Evolutionary conservation across 2,797 vertebrate species (phyloP).

Genomic region (Sebastes hopkinsi): DNA sequence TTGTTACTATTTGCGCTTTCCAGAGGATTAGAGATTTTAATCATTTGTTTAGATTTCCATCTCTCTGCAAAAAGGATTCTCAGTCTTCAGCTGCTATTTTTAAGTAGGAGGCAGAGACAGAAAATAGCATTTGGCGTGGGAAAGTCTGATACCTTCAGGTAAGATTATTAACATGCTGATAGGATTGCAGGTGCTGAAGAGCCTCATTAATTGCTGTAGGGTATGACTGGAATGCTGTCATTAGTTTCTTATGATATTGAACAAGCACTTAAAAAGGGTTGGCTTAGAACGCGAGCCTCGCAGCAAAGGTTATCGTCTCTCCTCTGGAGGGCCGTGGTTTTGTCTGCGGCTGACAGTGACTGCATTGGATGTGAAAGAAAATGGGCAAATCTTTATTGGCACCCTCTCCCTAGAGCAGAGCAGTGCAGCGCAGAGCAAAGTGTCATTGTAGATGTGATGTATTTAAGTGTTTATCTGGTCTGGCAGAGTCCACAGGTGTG

Average conservation of each 20-base stretch:
- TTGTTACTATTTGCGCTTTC: conserved; percentile 14
- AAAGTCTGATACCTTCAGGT: conserved; percentile 51
- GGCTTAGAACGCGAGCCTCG: not conserved
- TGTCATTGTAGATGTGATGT: conserved; percentile 69
- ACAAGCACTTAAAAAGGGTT: conserved; percentile 30
- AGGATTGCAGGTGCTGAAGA: conserved; percentile 43
- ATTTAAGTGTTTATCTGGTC: conserved; percentile 69
- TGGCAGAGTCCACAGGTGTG: conserved; percentile 74
- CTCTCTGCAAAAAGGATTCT: conserved; percentile 5
- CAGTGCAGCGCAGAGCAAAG: conserved; percentile 3
- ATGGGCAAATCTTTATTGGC: conserved; percentile 68
- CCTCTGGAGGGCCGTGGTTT: conserved; percentile 17
- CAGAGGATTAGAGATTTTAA: conserved; percentile 49
- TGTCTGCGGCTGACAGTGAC: conserved; percentile 41
- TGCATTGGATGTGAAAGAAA: conserved; percentile 61
- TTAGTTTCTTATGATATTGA: conserved; percentile 35
- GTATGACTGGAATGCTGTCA: conserved; percentile 41
- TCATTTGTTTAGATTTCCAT: conserved; percentile 48
- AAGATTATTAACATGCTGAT: conserved; percentile 58
- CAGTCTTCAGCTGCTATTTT: conserved; percentile 39
- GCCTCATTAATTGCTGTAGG: conserved; percentile 56
- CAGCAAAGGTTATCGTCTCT: conserved; percentile 46
- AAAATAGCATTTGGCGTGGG: conserved; percentile 49
- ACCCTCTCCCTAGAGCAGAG: conserved; percentile 60
- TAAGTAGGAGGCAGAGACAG: conserved; percentile 14